These are phyloP conservation scores for Podocnemis expansa DNA, from an alignment of 2,113 vertebrate genomes.

Conservation along the genomic window DNA sequence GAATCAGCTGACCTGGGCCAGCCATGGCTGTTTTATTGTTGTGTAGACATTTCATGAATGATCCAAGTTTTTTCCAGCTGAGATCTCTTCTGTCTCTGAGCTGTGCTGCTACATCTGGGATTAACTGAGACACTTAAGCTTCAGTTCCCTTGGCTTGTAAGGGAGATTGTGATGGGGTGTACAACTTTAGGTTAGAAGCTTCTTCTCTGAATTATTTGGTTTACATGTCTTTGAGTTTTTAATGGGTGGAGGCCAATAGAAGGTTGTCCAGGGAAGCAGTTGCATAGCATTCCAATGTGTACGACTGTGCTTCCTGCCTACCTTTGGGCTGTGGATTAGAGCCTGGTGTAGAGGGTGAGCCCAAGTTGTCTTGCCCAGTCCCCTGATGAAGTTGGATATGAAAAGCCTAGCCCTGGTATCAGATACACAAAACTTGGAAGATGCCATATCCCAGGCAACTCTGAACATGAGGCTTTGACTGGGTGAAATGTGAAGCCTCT, in stretches of 20 bases:
- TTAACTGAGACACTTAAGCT: not conserved
- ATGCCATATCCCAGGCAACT: too few relatives aligned
- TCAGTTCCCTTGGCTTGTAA: not conserved
- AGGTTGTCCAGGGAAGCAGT: not conserved
- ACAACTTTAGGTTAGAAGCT: not conserved
- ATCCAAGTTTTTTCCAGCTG: not conserved
- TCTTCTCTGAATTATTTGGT: not conserved
- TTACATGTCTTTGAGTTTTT: not conserved
- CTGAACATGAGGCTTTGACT: not conserved
- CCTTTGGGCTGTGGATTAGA: not conserved
- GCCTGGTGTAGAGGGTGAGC: not conserved
- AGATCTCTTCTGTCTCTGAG: not conserved
- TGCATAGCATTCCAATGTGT: not conserved
- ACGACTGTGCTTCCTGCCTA: not conserved
- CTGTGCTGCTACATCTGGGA: not conserved
- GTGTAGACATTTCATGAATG: not conserved
- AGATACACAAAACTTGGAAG: not conserved
- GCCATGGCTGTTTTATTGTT: not conserved
- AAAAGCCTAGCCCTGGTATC: not conserved
- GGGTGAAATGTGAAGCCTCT: not conserved
- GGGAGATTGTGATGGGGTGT: not conserved
- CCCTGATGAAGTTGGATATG: not conserved
- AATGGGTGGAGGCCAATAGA: not conserved
- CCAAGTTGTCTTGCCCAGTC: too few relatives aligned
- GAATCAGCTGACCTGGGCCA: not conserved